Conservation (phyloP, 2,113 vertebrate genomes). For the Heterotilapia buettikoferi region DNA sequence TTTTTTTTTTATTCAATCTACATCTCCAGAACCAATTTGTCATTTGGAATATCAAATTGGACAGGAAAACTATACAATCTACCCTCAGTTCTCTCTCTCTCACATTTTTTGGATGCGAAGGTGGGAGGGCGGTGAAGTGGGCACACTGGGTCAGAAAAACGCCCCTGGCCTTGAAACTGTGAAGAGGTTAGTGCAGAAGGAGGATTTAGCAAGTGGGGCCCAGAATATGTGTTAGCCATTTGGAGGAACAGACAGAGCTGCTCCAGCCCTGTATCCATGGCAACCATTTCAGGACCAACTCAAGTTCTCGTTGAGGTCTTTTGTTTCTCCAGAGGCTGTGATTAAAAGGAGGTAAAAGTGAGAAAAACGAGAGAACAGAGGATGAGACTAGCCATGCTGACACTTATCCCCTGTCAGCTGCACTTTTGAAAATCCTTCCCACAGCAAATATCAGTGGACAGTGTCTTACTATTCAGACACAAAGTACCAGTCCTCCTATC, state of each 20-base stretch:
- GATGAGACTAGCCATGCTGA: slow-evolving; percentile 12
- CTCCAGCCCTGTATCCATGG: slow-evolving; percentile 62
- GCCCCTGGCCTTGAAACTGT: slow-evolving; percentile 18
- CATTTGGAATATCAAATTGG: slow-evolving; percentile 7
- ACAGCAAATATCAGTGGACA: slow-evolving; percentile 35
- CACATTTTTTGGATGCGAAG: neutral
- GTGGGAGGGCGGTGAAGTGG: slow-evolving; percentile 3
- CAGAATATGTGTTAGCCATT: slow-evolving; percentile 15
- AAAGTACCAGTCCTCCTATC: slow-evolving; percentile 21
- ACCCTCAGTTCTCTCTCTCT: neutral
- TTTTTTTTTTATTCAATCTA: neutral
- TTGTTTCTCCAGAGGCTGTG: slow-evolving; percentile 54
- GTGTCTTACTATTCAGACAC: slow-evolving; percentile 29
- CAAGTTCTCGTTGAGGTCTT: slow-evolving; percentile 40
- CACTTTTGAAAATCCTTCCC: slow-evolving; percentile 40
- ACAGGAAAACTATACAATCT: neutral
- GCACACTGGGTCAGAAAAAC: slow-evolving; percentile 19
- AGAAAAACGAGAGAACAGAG: slow-evolving; percentile 27
- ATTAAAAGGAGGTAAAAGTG: slow-evolving; percentile 54
- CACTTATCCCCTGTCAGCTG: slow-evolving; percentile 40
- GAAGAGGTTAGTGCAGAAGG: slow-evolving; percentile 21
- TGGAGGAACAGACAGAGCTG: slow-evolving; percentile 23
- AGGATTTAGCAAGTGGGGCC: neutral
- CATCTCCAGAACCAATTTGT: neutral
- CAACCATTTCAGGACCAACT: slow-evolving; percentile 59